Conservation (phyloP, 2,888 invertebrate genomes). For the Dynastes hyllus region DNA sequence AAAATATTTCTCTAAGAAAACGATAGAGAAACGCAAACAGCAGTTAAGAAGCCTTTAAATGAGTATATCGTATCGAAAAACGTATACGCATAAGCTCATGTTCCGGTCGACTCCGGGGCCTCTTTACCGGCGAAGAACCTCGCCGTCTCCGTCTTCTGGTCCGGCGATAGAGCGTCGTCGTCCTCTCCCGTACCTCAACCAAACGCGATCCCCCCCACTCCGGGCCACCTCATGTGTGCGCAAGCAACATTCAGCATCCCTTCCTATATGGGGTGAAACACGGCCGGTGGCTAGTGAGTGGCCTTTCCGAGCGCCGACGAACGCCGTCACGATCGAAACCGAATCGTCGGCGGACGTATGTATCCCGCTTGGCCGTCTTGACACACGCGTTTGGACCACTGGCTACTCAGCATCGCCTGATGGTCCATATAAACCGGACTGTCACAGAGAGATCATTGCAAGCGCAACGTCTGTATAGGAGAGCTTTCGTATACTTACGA, state of each 20-base stretch:
- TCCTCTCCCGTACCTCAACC: constrained; percentile 50
- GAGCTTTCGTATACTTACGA: constrained; percentile 42
- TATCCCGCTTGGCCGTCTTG: constrained; percentile 64
- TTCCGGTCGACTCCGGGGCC: constrained; percentile 42
- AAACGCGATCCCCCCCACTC: constrained; percentile 62
- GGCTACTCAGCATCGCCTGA: constrained; percentile 69
- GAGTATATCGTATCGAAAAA: background rate
- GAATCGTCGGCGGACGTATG: constrained; percentile 63
- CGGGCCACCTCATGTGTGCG: constrained; percentile 63
- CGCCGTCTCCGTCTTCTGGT: constrained; percentile 57
- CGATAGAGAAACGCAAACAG: too few relatives aligned
- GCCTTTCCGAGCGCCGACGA: constrained; percentile 67
- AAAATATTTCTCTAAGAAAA: too few relatives aligned
- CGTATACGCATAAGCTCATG: constrained; percentile 19
- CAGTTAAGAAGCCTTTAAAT: too few relatives aligned
- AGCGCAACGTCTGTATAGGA: constrained; percentile 3
- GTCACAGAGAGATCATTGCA: constrained; percentile 47
- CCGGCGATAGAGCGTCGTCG: constrained; percentile 47
- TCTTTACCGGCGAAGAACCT: constrained; percentile 22
- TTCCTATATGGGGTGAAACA: constrained; percentile 71
- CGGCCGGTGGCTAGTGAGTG: constrained; percentile 75
- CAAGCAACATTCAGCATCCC: constrained; percentile 70
- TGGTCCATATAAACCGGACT: constrained; percentile 61
- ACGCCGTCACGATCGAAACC: constrained; percentile 58
- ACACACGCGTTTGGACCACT: constrained; percentile 72